Percentiles rank a stretch among this genome's conserved stretches.
Conservation (phyloP, 2,797 vertebrate species). For the Lutjanus campechanus region DNA sequence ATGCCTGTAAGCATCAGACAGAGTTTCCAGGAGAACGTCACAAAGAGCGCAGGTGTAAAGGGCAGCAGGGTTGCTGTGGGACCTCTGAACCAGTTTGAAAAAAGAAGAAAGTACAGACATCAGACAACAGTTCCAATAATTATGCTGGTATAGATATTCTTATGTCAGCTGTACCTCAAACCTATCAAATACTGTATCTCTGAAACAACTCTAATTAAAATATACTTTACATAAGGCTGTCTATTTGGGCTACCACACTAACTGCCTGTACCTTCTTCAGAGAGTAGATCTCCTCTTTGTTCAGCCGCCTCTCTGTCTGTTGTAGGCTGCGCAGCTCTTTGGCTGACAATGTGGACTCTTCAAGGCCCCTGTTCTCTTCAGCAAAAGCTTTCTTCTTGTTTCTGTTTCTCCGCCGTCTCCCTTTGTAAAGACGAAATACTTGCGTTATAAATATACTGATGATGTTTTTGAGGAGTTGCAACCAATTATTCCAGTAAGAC, state of each 20-base stretch:
- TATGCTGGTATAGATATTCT: neutral
- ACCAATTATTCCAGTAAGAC: neutral
- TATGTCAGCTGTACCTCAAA: neutral
- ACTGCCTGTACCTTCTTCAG: constrained; percentile 87
- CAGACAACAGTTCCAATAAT: neutral
- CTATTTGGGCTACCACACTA: neutral
- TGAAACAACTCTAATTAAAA: neutral
- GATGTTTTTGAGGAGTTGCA: neutral
- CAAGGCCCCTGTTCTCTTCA: constrained; percentile 84
- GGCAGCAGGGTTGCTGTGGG: constrained; percentile 88
- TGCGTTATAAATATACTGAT: neutral
- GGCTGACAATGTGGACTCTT: constrained; percentile 86
- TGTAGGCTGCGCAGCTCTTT: constrained; percentile 86
- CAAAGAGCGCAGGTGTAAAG: constrained; percentile 91
- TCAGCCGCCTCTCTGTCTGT: constrained; percentile 88
- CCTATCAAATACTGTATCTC: neutral
- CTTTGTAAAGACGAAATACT: constrained; percentile 69
- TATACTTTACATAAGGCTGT: neutral
- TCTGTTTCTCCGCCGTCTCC: constrained; percentile 73
- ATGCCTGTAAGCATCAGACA: constrained; percentile 91
- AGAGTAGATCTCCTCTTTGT: constrained; percentile 87
- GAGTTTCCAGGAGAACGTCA: constrained; percentile 90
- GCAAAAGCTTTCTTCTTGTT: constrained; percentile 83
- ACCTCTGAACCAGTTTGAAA: constrained; percentile 79
- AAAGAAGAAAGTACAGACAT: neutral